Base-by-base conservation (phyloP, 2,797 vertebrate species). In the Coilia nasus region DNA sequence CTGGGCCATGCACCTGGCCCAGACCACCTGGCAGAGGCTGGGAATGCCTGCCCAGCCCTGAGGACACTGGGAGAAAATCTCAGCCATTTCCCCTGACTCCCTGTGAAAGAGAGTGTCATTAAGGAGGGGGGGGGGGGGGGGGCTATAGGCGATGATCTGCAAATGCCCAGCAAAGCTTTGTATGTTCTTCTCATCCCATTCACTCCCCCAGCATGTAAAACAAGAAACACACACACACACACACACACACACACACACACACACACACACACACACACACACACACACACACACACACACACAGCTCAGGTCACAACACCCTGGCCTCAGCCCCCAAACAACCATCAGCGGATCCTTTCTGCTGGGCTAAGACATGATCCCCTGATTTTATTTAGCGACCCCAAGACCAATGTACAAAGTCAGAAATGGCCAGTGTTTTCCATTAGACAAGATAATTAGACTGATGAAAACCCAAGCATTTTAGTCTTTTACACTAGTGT, bases 81-180 rank as follows among this genome's bases (percentile, higher is more conserved):
- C 11, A 41, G 2, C 84, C 59, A 89, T 80, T 85, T 83, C 84
- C 41, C 60, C 50, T 64, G 83, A 56, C 81, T 85, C 50, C 84
- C 50, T 78, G 80, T 85, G 84, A 83, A 62, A 60, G 87, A 67
- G 62, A 23, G 50, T 19, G 56, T 85, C 81, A 89, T 80, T 86
- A 86, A 90, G 90, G 87, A 90, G 90, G 84, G 87, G 87, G 86
- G 3, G 31, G 25, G 31, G 47, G 83, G 54, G 62, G 85, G 57
- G 75, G 81, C 81, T 67, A n/a, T n/a, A 75, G 85, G 71, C 10
- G 54, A 47, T 82, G 57, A 87, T 81, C 84, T 78, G 81, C 83
- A 81, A 67, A 64, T 57, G 82, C 84, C 82, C 57, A 83, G 82
- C 46, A 12, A 54, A 31, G 86, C 83, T 89, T 87, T 89, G 81